These are phyloP conservation scores for Heteromyza rotundicornis DNA, from an alignment of 2,888 invertebrate species.

Conservation along the genomic window DNA sequence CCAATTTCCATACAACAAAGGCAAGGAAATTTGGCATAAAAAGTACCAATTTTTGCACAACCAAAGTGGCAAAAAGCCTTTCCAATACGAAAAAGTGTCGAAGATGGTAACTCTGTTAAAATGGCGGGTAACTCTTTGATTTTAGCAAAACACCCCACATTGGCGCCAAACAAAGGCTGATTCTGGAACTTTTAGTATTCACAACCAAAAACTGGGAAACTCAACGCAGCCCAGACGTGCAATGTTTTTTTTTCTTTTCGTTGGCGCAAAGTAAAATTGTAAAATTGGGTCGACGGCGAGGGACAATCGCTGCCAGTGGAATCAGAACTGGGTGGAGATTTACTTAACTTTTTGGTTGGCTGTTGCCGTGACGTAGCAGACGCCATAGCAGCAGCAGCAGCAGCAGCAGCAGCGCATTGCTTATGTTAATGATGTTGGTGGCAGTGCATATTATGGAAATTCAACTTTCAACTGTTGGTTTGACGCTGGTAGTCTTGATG, in stretches of 20 bases:
- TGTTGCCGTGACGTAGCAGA: no score
- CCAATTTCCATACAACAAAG: background rate
- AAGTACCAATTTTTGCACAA: background rate
- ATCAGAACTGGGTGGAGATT: background rate
- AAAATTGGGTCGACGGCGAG: background rate
- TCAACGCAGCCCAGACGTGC: no score
- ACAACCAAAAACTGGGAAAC: no score
- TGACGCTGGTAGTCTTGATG: no score
- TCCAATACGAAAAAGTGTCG: background rate
- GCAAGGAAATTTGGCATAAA: background rate
- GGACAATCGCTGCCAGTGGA: background rate
- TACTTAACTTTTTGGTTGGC: background rate
- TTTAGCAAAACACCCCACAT: background rate
- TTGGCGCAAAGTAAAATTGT: background rate
- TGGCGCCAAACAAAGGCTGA: constrained; percentile 9
- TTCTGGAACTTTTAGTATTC: no score
- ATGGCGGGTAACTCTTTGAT: constrained; percentile 5
- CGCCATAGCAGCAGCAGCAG: background rate
- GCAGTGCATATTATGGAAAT: constrained; percentile 19
- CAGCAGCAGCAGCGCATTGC: background rate
- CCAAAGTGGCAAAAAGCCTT: background rate
- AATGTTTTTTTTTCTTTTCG: no score
- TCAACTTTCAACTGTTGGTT: no score
- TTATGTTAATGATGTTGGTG: constrained; percentile 23
- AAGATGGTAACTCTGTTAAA: background rate